Evolutionary conservation across 2,113 vertebrate species (phyloP).

Genomic region (Drymodes brunneopygia): DNA sequence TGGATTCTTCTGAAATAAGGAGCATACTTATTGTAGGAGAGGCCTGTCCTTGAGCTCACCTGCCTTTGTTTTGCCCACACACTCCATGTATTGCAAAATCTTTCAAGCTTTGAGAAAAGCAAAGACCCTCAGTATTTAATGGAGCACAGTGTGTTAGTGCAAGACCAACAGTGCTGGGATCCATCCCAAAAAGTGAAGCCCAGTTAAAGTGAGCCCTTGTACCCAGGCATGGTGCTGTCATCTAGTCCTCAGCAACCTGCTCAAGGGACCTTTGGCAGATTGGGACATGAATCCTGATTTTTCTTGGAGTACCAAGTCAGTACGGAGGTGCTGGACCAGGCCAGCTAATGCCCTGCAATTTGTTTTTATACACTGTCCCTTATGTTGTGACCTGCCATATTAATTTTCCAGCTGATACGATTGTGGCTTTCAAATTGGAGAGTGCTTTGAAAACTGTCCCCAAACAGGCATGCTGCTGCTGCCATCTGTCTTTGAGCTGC

Average conservation of each 20-base stretch:
- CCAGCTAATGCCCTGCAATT: neutral
- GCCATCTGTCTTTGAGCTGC: constrained; percentile 49
- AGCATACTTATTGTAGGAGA: neutral
- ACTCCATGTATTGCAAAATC: neutral
- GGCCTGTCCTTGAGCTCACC: neutral
- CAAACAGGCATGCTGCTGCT: constrained; percentile 17
- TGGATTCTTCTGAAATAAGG: neutral
- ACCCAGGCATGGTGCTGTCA: neutral
- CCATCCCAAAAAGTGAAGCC: neutral
- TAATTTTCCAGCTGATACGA: constrained; percentile 19
- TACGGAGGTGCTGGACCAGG: neutral
- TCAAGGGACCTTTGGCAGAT: neutral
- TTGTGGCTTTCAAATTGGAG: constrained; percentile 28
- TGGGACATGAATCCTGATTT: neutral
- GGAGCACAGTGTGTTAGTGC: neutral
- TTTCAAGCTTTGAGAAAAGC: neutral
- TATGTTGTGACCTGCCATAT: neutral
- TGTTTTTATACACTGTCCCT: neutral
- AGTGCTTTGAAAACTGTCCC: neutral
- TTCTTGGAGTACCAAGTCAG: neutral
- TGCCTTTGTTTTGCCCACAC: fast-evolving
- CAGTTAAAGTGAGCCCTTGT: neutral
- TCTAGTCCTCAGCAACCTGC: neutral
- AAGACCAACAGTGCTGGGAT: neutral
- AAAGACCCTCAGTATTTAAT: neutral